These are phyloP conservation scores for Panzeria rudis DNA, from an alignment of 2,888 invertebrate genomes.

Conservation along the genomic window DNA sequence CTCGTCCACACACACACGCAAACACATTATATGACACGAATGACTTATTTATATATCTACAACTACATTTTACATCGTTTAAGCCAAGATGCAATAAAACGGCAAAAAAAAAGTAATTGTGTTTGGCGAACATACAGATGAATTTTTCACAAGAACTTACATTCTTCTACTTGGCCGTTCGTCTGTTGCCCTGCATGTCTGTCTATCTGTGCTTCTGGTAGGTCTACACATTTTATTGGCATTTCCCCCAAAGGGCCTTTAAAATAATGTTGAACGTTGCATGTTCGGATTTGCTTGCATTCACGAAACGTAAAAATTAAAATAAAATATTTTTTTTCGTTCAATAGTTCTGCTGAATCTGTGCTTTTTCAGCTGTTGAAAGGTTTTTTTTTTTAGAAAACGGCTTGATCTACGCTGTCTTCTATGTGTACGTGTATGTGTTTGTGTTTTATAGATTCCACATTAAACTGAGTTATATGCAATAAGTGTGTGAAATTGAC, in stretches of 20 bases:
- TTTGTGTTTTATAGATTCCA: slow-evolving; percentile 28
- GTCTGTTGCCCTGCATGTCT: slow-evolving; percentile 26
- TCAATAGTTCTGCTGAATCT: not conserved
- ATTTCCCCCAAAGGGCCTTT: slow-evolving; percentile 74
- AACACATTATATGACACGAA: slow-evolving; percentile 2
- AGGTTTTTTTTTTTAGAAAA: slow-evolving; percentile 7
- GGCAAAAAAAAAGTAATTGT: slow-evolving; percentile 23
- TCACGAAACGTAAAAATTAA: slow-evolving; percentile 61
- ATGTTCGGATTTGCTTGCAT: slow-evolving; percentile 66
- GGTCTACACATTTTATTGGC: slow-evolving; percentile 75
- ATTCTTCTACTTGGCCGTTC: slow-evolving; percentile 21
- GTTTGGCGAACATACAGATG: slow-evolving; percentile 26
- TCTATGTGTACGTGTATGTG: slow-evolving; percentile 15
- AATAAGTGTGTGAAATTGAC: slow-evolving; percentile 67
- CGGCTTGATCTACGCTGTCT: not conserved
- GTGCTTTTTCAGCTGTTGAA: slow-evolving; percentile 26
- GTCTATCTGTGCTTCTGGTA: slow-evolving; percentile 73
- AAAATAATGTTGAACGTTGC: slow-evolving; percentile 61
- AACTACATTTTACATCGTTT: slow-evolving; percentile 32
- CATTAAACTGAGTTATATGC: slow-evolving; percentile 55
- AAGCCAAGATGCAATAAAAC: not conserved
- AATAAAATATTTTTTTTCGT: not conserved
- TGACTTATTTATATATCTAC: slow-evolving; percentile 44
- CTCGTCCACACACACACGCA: not conserved
- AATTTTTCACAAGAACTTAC: slow-evolving; percentile 37